Conservation (phyloP, 2,113 vertebrate genomes). For the Chiloscyllium plagiosum region DNA sequence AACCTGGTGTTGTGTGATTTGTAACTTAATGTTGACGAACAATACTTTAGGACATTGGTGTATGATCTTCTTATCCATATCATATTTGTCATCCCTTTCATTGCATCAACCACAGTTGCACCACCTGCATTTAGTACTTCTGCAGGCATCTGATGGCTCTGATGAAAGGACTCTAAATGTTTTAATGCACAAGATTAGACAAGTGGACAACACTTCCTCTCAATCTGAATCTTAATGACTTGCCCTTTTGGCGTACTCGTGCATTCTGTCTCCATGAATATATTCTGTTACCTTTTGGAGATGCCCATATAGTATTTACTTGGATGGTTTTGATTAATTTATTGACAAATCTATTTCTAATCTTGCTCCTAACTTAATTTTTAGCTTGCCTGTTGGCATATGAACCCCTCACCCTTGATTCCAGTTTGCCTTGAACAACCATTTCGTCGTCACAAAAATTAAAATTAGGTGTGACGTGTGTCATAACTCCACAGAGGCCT, state of each 20-base stretch:
- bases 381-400: not conserved
- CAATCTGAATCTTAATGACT: not conserved
- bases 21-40: too few relatives aligned
- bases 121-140: too few relatives aligned
- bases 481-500: too few relatives aligned
- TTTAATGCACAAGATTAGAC: not conserved
- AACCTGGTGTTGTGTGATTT: too few relatives aligned
- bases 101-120: too few relatives aligned
- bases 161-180: not conserved
- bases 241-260: not conserved
- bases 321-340: not conserved
- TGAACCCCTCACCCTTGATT: not conserved
- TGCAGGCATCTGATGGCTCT: not conserved
- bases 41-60: too few relatives aligned
- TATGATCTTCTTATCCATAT: too few relatives aligned
- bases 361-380: not conserved
- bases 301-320: not conserved
- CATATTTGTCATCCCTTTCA: too few relatives aligned
- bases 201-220: not conserved
- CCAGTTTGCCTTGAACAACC: not conserved
- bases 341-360: not conserved
- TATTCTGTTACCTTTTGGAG: not conserved
- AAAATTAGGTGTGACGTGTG: not conserved
- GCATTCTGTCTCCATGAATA: not conserved
- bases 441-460: not conserved